phyloP scores from a whole-genome alignment of 1,140 invertebrate species.

The Drosophila busckii region DNA sequence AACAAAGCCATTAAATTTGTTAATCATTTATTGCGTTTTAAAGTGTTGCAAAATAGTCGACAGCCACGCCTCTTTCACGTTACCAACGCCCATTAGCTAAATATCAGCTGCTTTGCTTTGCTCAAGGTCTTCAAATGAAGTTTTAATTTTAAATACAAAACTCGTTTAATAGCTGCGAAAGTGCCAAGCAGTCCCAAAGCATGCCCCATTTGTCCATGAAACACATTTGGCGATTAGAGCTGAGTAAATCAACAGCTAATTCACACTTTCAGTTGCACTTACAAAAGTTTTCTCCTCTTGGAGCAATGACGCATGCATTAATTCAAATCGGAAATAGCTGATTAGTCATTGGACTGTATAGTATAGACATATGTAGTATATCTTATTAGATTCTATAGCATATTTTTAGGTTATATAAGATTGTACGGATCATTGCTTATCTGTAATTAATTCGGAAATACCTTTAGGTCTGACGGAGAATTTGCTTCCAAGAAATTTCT shows the following conservation, averaged over 20 bases:
- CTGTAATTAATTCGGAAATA: slow-evolving; percentile 28
- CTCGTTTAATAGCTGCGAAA: slow-evolving; percentile 36
- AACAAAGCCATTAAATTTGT: slow-evolving; percentile 69
- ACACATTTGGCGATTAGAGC: slow-evolving; percentile 22
- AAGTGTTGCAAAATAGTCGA: slow-evolving; percentile 35
- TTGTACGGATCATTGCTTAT: background rate
- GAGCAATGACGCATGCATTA: slow-evolving; percentile 3
- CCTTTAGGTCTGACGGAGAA: slow-evolving; percentile 4
- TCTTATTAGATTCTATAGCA: background rate
- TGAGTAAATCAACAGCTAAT: slow-evolving; percentile 2
- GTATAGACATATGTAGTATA: background rate
- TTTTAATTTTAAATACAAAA: slow-evolving; percentile 40
- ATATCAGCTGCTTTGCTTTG: slow-evolving; percentile 51
- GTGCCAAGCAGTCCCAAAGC: slow-evolving; percentile 5
- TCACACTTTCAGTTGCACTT: slow-evolving; percentile 5
- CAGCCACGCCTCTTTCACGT: slow-evolving; percentile 31
- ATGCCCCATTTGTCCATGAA: slow-evolving; percentile 33
- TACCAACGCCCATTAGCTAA: slow-evolving; percentile 37
- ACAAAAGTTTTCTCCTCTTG: slow-evolving; percentile 9
- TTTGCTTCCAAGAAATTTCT: slow-evolving; percentile 23
- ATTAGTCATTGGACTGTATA: slow-evolving; percentile 15
- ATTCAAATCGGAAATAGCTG: slow-evolving; percentile 15
- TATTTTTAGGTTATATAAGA: background rate
- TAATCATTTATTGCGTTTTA: slow-evolving; percentile 68
- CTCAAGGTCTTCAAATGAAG: slow-evolving; percentile 42